Conservation (phyloP, 2,888 invertebrate species). For the Allacma fusca region DNA sequence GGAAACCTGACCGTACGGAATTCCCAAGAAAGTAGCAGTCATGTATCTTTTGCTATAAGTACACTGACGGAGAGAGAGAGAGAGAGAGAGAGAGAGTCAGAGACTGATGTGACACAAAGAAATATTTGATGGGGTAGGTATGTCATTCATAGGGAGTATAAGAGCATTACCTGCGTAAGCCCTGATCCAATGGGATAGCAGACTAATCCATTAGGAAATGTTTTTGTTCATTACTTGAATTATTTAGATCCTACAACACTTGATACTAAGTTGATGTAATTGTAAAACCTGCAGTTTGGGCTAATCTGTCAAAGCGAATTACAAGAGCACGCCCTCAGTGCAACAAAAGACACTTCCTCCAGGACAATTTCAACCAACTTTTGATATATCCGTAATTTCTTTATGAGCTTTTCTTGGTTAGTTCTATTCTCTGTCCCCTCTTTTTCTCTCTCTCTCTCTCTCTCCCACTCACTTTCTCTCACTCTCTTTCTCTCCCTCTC, state of each 20-base stretch:
- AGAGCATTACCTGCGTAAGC: no score
- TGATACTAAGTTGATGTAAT: constrained; percentile 6
- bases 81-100: background rate
- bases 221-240: constrained; percentile 20
- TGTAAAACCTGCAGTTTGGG: background rate
- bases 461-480: background rate
- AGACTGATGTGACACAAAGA: background rate
- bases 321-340: background rate
- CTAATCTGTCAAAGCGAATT: constrained; percentile 22
- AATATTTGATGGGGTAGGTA: constrained; percentile 29
- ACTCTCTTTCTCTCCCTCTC: background rate
- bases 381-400: background rate
- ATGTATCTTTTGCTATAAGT: no score
- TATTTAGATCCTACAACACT: constrained; percentile 19
- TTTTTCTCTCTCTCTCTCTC: background rate
- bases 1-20: no score
- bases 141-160: background rate
- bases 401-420: background rate
- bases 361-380: background rate
- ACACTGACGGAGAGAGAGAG: no score
- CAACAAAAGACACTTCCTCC: constrained; percentile 21
- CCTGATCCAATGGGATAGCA: background rate
- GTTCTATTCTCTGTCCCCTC: background rate
- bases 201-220: constrained; percentile 19
- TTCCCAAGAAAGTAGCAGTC: no score